A percentile compares a stretch with the other conserved stretches of the same genome.
Evolutionary conservation across 2,113 vertebrate species (phyloP).

Genomic region (Chloebia gouldiae): DNA sequence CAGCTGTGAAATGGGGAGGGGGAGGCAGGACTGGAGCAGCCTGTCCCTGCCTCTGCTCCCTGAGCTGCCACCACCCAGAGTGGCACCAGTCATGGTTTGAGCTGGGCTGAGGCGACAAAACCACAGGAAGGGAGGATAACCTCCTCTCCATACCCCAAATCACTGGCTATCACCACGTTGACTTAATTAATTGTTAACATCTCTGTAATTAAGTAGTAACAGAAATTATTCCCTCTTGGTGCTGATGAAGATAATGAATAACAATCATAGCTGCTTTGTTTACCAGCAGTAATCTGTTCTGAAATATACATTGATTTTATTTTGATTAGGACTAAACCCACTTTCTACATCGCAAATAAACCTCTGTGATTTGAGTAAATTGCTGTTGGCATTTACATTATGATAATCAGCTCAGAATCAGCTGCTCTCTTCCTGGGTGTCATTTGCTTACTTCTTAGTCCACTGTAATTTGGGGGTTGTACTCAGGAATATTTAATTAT

Average conservation of each 20-base stretch:
- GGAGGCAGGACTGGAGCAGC: background rate
- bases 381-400: conserved; percentile 56
- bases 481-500: background rate
- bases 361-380: conserved; percentile 55
- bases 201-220: conserved; percentile 53
- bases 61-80: background rate
- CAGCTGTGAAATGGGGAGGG: background rate
- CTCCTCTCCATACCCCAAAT: background rate
- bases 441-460: conserved; percentile 33
- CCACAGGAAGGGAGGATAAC: background rate
- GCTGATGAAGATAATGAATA: conserved; percentile 63
- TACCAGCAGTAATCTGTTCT: conserved; percentile 51
- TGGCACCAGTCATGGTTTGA: background rate
- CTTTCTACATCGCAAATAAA: conserved; percentile 13
- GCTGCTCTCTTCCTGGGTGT: conserved; percentile 11
- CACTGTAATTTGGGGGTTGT: conserved; percentile 38
- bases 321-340: conserved; percentile 57
- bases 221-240: conserved; percentile 33
- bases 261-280: conserved; percentile 56
- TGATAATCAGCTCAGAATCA: conserved; percentile 41
- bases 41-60: background rate
- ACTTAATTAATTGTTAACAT: conserved; percentile 60
- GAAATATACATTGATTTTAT: conserved; percentile 65
- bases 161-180: background rate
- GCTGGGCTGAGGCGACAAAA: background rate